Evolutionary conservation across 2,113 vertebrate species (phyloP).

Genomic region (Centropristis striata): DNA sequence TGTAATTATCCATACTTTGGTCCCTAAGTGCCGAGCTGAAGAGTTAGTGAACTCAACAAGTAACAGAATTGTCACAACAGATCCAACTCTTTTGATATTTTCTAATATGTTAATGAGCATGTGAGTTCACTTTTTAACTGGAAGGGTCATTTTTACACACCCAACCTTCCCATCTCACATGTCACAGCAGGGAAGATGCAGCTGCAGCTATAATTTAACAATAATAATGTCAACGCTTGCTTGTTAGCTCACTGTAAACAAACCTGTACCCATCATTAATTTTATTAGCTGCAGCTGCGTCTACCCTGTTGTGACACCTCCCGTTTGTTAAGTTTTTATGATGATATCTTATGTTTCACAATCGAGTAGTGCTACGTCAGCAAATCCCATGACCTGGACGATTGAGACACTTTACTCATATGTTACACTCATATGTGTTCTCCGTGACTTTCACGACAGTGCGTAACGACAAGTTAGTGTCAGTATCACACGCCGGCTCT

Average conservation of each 20-base stretch:
- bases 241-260: constrained; percentile 6
- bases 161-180: not conserved
- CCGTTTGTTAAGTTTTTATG: not conserved
- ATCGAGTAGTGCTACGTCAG: not conserved
- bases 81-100: not conserved
- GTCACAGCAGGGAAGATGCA: constrained; percentile 5
- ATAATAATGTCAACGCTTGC: not conserved
- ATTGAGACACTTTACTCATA: not conserved
- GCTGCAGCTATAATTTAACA: constrained; percentile 5
- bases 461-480: constrained; percentile 27
- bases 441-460: not conserved
- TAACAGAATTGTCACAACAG: not conserved
- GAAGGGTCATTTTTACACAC: not conserved
- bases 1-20: not conserved
- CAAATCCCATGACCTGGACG: no score
- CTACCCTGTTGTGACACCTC: not conserved
- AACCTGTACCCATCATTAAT: not conserved
- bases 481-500: constrained; percentile 35
- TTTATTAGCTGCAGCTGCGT: constrained; percentile 16
- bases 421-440: not conserved
- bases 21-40: not conserved
- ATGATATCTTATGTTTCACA: not conserved
- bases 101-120: not conserved
- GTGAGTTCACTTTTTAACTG: not conserved
- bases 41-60: no score